A percentile compares a stretch with the other conserved stretches of the same genome.
Evolutionary conservation across 2,888 invertebrate genomes (phyloP).

Genomic region (Eucera pruinosa): DNA sequence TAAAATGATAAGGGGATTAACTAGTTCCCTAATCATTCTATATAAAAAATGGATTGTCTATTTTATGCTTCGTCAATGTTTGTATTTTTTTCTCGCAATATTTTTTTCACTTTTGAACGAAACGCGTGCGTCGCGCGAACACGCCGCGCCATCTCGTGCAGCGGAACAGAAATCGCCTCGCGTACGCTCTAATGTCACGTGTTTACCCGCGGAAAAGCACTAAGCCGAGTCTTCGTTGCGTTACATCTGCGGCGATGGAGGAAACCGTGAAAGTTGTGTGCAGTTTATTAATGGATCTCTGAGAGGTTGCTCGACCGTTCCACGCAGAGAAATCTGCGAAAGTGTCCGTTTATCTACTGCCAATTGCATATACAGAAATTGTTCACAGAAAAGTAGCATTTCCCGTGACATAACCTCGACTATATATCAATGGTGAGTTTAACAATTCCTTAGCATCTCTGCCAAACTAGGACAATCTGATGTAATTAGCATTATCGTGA

Average conservation of each 20-base stretch:
- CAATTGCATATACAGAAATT: slow-evolving; percentile 12
- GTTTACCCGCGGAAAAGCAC: slow-evolving; percentile 46
- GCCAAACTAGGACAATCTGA: neutral
- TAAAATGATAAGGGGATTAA: no score
- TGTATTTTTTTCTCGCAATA: no score
- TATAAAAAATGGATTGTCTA: no score
- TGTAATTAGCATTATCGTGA: neutral
- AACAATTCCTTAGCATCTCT: neutral
- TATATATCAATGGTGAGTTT: slow-evolving; percentile 48
- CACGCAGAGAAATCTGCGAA: slow-evolving; percentile 40
- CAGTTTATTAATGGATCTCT: slow-evolving; percentile 68
- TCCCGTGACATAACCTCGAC: slow-evolving; percentile 59
- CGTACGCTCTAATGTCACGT: slow-evolving; percentile 53
- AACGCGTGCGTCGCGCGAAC: neutral
- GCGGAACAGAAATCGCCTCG: neutral
- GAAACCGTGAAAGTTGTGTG: slow-evolving; percentile 62
- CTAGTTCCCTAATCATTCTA: no score
- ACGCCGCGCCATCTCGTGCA: slow-evolving; percentile 37
- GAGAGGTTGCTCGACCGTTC: slow-evolving; percentile 47
- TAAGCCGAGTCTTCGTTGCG: slow-evolving; percentile 48
- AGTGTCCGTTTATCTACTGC: slow-evolving; percentile 14
- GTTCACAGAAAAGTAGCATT: neutral
- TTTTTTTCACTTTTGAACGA: neutral
- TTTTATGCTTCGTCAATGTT: no score
- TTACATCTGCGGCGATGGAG: slow-evolving; percentile 52